Evolutionary conservation across 2,888 invertebrate genomes (phyloP).

Genomic region (Leistus spinibarbis): DNA sequence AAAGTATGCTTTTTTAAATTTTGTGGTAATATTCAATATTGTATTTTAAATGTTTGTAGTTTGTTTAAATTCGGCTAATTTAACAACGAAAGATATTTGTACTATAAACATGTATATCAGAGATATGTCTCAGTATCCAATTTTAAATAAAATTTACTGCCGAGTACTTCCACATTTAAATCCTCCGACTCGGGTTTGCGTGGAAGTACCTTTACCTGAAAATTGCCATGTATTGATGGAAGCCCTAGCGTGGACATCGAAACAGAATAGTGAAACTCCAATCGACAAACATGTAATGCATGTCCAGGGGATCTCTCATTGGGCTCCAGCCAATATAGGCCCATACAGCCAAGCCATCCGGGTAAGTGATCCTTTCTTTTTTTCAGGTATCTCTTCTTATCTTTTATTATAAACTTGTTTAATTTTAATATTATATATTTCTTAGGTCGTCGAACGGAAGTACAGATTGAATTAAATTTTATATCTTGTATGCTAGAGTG

Average conservation of each 20-base stretch:
- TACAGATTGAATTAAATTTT: too few species aligned
- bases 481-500: too few species aligned
- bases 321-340: conserved; percentile 98
- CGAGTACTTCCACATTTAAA: conserved; percentile 74
- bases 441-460: too few species aligned
- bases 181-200: conserved; percentile 87
- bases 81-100: conserved; percentile 71
- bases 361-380: conserved; percentile 62
- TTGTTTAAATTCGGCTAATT: conserved; percentile 59
- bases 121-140: conserved; percentile 79
- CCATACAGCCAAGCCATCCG: conserved; percentile 93
- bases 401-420: too few species aligned
- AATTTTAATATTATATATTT: too few species aligned
- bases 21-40: neutral
- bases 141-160: conserved; percentile 78
- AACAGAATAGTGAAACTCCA: conserved; percentile 46
- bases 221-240: conserved; percentile 78
- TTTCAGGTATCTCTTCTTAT: too few species aligned
- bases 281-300: conserved; percentile 79
- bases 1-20: conserved; percentile 62
- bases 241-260: conserved; percentile 67
- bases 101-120: conserved; percentile 84
- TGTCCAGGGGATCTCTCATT: conserved; percentile 93
- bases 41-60: conserved; percentile 54
- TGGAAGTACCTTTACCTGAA: conserved; percentile 72